phyloP scores from a whole-genome alignment of 2,113 vertebrate species.

The Pholis gunnellus region DNA sequence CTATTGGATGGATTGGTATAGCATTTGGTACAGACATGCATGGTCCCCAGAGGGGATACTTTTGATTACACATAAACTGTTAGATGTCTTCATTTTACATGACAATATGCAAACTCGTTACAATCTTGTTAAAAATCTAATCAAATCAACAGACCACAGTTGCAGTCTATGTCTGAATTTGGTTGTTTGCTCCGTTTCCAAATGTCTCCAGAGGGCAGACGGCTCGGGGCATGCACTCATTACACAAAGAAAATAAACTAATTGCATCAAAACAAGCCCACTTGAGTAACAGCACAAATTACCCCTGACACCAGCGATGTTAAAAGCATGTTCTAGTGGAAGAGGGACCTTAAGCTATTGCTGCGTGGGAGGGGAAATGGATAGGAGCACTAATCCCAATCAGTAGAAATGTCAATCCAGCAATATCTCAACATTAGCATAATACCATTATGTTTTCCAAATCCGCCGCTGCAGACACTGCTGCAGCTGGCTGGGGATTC shows the following conservation, averaged over 20 bases:
- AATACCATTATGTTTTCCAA: constrained; percentile 73
- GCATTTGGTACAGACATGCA: neutral
- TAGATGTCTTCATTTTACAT: neutral
- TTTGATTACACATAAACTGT: neutral
- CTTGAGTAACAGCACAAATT: constrained; percentile 63
- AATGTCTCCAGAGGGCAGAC: constrained; percentile 30
- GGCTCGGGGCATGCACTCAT: constrained; percentile 49
- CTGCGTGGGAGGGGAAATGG: constrained; percentile 59
- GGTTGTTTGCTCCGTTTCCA: neutral
- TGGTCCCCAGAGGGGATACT: neutral
- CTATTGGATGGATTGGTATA: neutral
- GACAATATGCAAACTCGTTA: neutral
- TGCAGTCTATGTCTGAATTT: neutral
- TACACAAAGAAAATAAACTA: constrained; percentile 63
- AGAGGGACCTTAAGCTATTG: constrained; percentile 55
- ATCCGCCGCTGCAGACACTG: constrained; percentile 40
- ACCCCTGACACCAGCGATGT: constrained; percentile 55
- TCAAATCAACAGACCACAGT: neutral
- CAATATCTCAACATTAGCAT: constrained; percentile 73
- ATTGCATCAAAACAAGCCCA: constrained; percentile 59
- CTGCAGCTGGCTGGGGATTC: constrained; percentile 63
- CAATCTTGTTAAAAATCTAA: neutral
- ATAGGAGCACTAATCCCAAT: constrained; percentile 70
- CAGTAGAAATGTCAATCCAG: constrained; percentile 80
- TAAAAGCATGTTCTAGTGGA: constrained; percentile 70